Evolutionary conservation across 2,888 invertebrate genomes (phyloP), one percentile per base, ranked within the genome.

Genomic region (Drosophila atripex): DNA sequence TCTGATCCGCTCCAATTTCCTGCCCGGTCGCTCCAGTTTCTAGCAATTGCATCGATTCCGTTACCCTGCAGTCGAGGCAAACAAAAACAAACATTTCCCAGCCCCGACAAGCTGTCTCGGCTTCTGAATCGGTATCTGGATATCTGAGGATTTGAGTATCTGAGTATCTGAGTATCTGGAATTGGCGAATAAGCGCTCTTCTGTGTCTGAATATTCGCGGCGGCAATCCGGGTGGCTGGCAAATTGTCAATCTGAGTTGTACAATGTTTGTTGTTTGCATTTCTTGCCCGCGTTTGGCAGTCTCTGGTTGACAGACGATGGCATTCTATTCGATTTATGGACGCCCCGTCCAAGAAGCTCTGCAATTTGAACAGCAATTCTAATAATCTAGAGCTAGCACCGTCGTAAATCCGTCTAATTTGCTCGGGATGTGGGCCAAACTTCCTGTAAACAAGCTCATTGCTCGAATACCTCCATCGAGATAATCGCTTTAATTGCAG

Each of bases 391-490:
- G 25, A 7, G 25, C 7, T 8, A 0, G 8, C 1, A 8, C 28
- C 7, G 14, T 14, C 12, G 14, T 14, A 38, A 38, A n/a, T 38
- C 38, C 32, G 12, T 38, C 39, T 39, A 8, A 39, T 7, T 39
- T 8, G 6, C 35, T 32, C n/a, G n/a, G 6, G 35, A 80, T 78
- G 55, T 80, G 65, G 85, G 54, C 25, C 85, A 66, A 56, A 45
- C 71, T 84, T 80, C 80, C 80, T 84, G 82, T 72, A 76, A 76
- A 77, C 77, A 71, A 66, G 72, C 77, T 65, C 82, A 82, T 64
- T 64, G 72, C 74, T 79, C 72, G 71, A 77, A 74, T 85, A 72
- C 74, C 77, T 63, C 46, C 66, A 25, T 39, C 43, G 35, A 69
- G 76, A 77, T 77, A 77, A 77, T 65, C 71, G 56, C 72, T 78